Evolutionary conservation across 2,113 vertebrate species (phyloP).

Genomic region (Rousettus leschenaultii): DNA sequence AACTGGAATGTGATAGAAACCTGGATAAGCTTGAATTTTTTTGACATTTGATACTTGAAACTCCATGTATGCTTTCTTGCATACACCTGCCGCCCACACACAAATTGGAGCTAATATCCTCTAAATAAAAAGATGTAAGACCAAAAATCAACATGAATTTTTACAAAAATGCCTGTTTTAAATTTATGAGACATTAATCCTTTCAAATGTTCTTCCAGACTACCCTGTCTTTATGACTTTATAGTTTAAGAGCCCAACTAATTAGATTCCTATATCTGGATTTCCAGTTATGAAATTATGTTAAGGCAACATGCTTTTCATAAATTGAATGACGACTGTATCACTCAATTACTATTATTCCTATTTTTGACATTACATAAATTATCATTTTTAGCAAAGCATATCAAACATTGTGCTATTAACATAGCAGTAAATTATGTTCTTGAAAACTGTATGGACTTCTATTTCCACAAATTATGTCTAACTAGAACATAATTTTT

Average conservation of each 20-base stretch:
- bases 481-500: conserved; percentile 9
- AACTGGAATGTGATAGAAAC: not conserved
- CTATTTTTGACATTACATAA: conserved; percentile 31
- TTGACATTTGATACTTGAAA: conserved; percentile 1
- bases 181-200: conserved; percentile 25
- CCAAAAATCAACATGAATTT: not conserved
- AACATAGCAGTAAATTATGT: not conserved
- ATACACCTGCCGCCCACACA: not conserved
- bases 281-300: conserved; percentile 49
- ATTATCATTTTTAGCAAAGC: conserved; percentile 17
- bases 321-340: conserved; percentile 35
- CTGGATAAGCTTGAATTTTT: not conserved
- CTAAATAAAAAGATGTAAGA: conserved; percentile 31
- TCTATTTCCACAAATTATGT: conserved; percentile 32
- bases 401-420: not conserved
- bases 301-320: conserved; percentile 48
- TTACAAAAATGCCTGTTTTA: conserved; percentile 9
- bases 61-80: not conserved
- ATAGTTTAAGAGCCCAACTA: conserved; percentile 42
- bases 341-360: conserved; percentile 24
- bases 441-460: conserved; percentile 1
- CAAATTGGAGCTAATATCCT: not conserved
- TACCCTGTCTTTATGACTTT: conserved; percentile 22
- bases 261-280: conserved; percentile 56
- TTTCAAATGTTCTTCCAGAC: conserved; percentile 38